These are phyloP conservation scores for Peromyscus nudipes DNA, from an alignment of 2,797 vertebrate species.

Conservation along the genomic window DNA sequence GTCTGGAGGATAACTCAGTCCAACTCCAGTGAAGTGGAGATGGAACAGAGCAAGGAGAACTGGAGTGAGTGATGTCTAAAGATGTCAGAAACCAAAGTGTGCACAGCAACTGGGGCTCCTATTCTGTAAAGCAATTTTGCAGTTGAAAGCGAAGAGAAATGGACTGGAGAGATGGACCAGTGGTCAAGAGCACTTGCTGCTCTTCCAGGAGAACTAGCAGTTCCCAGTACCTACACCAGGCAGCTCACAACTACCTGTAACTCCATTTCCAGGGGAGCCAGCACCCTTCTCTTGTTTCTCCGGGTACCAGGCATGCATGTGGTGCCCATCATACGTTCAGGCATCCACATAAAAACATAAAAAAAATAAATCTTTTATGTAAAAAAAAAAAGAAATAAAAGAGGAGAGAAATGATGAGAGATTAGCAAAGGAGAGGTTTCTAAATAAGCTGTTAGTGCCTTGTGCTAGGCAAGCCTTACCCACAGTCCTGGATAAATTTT, in stretches of 20 bases:
- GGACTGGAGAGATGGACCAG: neutral
- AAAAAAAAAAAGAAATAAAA: neutral
- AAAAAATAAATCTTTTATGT: neutral
- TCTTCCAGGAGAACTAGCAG: neutral
- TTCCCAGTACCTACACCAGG: neutral
- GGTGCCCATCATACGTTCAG: too few species aligned
- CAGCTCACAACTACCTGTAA: neutral
- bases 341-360: neutral
- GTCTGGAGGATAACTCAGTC: too few species aligned
- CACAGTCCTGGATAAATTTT: neutral
- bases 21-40: neutral
- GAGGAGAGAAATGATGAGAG: neutral
- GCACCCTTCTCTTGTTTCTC: neutral
- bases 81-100: neutral
- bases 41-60: neutral
- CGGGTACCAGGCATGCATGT: neutral
- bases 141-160: neutral
- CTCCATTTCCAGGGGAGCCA: too few species aligned
- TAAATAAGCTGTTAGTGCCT: neutral
- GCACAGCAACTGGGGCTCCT: neutral
- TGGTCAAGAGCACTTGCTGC: neutral
- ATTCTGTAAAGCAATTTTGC: constrained; percentile 43
- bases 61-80: neutral
- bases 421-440: neutral
- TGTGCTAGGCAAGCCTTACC: neutral